Base-by-base conservation (phyloP, 2,113 vertebrate species). In the Brachirus orientalis region DNA sequence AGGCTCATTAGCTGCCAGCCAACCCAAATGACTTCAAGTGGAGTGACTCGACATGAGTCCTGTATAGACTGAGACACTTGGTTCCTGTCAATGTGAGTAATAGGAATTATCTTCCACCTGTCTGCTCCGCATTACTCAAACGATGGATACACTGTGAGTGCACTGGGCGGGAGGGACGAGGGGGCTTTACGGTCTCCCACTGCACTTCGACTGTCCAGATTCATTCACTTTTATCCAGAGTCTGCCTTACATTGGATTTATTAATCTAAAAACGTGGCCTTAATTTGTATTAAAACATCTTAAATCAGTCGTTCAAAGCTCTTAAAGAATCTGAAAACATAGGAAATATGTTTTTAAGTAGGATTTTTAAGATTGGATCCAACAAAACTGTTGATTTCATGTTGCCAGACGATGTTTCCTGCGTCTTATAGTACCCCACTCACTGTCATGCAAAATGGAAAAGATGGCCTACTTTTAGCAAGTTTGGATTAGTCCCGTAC, bases 61-160 rank as follows among this genome's bases (percentile, higher is more conserved):
- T 16, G 62, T 4, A 3, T 33, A 56, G 60, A 69, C 7, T 57
- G 45, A 84, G 41, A 70, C 61, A 59, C 60, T 68, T 54, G 47
- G 58, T 71, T 82, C 57, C 67, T 72, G 54, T 66, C 20, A 1
- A 67, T n/a, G 48, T 67, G 65, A 66, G 40, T 69, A 72, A 75
- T 66, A 62, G 28, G 75, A 76, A 76, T 72, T 69, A 75, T 75
- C 75, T 76, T 85, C 63, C 64, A 85, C 75, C 71, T 81, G 59
- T 78, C 82, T 78, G 75, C 67, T 62, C 60, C 43, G 67, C 45
- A 61, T 67, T 64, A 72, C 59, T 75, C 20, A 75, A 75, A 78
- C 58, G 68, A 83, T 64, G 76, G 48, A 45, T 28, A 62, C 60
- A 44, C 40, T 66, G 63, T 75, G 59, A 69, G 65, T 33, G 13